Conservation (phyloP, 2,797 vertebrate genomes). For the Psittacula derbiana region DNA sequence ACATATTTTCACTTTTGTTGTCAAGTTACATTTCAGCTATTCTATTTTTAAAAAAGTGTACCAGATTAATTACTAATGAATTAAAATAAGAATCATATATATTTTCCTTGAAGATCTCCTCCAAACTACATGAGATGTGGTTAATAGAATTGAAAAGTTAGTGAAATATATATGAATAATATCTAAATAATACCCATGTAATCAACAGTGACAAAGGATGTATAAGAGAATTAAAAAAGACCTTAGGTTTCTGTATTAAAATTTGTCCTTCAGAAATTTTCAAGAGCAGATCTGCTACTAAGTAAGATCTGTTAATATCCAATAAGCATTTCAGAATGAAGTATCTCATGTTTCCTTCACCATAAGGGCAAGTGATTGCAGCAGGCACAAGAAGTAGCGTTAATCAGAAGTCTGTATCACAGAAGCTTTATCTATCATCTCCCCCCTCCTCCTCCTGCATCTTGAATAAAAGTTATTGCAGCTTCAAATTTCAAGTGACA, state of each 20-base stretch:
- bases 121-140: neutral
- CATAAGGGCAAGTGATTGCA: neutral
- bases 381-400: neutral
- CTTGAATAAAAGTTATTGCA: neutral
- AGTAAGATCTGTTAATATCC: neutral
- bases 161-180: neutral
- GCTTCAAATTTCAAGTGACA: conserved; percentile 35
- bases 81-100: neutral
- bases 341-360: neutral
- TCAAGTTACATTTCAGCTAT: neutral
- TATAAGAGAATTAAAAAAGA: neutral
- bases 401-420: neutral
- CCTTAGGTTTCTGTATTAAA: neutral
- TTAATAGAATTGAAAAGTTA: neutral
- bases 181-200: neutral
- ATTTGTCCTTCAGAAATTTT: conserved; percentile 25
- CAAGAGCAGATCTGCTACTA: neutral
- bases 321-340: neutral
- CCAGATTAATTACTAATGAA: neutral
- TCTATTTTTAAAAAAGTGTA: neutral
- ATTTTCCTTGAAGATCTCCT: neutral
- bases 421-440: neutral
- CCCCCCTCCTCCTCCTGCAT: neutral
- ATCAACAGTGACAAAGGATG: neutral
- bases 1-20: neutral